These are phyloP conservation scores for Bergia sp. DNA, from an alignment of 92 coral and sea anemone species.

Conservation along the genomic window DNA sequence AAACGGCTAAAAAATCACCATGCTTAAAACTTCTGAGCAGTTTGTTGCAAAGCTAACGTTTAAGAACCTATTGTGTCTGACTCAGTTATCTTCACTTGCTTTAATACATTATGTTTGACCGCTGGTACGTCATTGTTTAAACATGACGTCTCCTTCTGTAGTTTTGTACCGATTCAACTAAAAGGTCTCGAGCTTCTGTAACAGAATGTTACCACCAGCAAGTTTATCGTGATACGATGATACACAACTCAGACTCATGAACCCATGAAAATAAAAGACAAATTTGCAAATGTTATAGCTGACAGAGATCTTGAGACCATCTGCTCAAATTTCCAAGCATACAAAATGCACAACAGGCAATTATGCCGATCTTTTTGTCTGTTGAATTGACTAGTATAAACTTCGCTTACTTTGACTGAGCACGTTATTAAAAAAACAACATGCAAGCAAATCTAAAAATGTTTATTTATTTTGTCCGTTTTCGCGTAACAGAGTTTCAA, in stretches of 20 bases:
- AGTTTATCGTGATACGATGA: neutral
- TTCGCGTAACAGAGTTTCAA: neutral
- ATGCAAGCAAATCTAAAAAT: neutral
- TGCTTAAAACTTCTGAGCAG: neutral
- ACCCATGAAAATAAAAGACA: neutral
- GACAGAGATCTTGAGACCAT: neutral
- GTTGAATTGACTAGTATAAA: neutral
- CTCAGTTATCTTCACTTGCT: neutral
- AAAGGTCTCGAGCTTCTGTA: neutral
- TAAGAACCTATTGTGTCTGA: neutral
- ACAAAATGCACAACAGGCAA: neutral
- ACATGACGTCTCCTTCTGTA: neutral
- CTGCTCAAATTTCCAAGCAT: neutral
- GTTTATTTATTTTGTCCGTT: neutral
- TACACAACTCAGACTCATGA: neutral
- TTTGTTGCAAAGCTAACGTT: neutral
- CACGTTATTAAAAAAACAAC: no score
- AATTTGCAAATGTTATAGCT: neutral
- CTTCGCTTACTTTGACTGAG: neutral
- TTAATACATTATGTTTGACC: neutral
- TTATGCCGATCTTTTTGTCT: conserved; percentile 7
- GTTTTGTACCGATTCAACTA: neutral
- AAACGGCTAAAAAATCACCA: neutral
- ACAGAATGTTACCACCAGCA: neutral
- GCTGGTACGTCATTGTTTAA: neutral